Evolutionary conservation across 2,888 invertebrate genomes (phyloP).

Genomic region (Tachina grossa): DNA sequence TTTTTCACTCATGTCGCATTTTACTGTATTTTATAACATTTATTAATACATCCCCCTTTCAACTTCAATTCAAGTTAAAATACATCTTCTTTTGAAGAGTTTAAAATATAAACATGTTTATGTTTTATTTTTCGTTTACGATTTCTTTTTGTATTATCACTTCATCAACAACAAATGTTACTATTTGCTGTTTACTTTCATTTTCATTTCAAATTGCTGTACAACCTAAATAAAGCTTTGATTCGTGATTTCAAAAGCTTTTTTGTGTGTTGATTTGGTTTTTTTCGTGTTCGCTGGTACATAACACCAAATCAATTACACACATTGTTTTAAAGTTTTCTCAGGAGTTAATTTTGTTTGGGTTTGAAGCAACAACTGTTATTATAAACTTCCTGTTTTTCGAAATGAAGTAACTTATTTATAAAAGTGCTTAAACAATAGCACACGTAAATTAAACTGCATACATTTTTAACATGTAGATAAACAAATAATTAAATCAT

Average conservation of each 20-base stretch:
- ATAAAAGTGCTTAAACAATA: not conserved
- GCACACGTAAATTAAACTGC: not conserved
- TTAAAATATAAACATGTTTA: conserved; percentile 13
- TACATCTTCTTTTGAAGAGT: not conserved
- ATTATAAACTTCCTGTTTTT: conserved; percentile 6
- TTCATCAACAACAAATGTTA: not conserved
- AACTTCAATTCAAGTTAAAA: not conserved
- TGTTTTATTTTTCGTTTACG: not conserved
- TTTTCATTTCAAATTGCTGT: not conserved
- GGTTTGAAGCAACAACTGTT: not conserved
- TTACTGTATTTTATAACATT: too few relatives aligned
- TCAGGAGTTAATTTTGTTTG: not conserved
- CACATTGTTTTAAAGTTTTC: conserved; percentile 6
- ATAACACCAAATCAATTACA: not conserved
- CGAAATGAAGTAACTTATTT: not conserved
- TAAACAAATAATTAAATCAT: too few relatives aligned
- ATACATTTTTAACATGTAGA: not conserved
- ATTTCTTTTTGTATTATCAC: not conserved
- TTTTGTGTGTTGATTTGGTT: not conserved
- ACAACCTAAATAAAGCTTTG: not conserved
- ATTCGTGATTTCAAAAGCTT: conserved; percentile 2
- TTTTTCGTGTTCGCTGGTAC: not conserved
- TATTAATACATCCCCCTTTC: not conserved
- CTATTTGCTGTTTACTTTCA: conserved; percentile 8
- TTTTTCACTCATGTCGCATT: too few relatives aligned